phyloP scores from a whole-genome alignment of 2,113 vertebrate genomes.

The Limnothrissa miodon region DNA sequence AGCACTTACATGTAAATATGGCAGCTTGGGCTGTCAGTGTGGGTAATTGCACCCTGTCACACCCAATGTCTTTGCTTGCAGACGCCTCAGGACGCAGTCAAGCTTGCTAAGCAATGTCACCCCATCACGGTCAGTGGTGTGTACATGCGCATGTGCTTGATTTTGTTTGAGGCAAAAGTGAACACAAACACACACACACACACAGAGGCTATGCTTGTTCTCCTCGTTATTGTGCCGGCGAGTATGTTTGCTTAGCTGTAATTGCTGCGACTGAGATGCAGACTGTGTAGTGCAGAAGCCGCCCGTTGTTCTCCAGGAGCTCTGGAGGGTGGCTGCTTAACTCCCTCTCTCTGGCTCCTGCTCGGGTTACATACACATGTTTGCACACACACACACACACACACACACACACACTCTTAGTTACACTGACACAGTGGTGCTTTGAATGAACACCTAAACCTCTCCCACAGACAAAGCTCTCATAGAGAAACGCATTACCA shows the following conservation, averaged over 20 bases:
- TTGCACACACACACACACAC: neutral
- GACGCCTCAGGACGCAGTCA: neutral
- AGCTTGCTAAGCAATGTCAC: too few relatives aligned
- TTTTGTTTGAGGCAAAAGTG: neutral
- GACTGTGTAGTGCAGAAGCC: neutral
- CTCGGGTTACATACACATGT: neutral
- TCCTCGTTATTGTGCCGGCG: slow-evolving; percentile 27
- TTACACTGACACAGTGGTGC: neutral
- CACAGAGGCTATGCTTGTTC: slow-evolving; percentile 21
- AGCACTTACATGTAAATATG: neutral
- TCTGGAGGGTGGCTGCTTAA: slow-evolving; percentile 19
- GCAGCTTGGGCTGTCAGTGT: neutral
- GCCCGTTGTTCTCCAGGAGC: slow-evolving; percentile 5
- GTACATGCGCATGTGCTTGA: too few relatives aligned
- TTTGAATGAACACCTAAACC: slow-evolving; percentile 10
- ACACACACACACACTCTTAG: slow-evolving; percentile 20
- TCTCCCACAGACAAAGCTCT: neutral
- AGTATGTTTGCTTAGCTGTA: slow-evolving; percentile 47
- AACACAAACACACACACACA: neutral
- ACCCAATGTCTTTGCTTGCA: neutral
- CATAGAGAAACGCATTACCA: neutral
- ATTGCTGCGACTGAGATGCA: slow-evolving; percentile 11
- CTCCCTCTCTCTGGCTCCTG: neutral
- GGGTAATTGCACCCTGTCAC: neutral
- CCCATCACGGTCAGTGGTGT: neutral